Conservation (phyloP, 2,888 invertebrate species). For the Gasteruption jaculator region DNA sequence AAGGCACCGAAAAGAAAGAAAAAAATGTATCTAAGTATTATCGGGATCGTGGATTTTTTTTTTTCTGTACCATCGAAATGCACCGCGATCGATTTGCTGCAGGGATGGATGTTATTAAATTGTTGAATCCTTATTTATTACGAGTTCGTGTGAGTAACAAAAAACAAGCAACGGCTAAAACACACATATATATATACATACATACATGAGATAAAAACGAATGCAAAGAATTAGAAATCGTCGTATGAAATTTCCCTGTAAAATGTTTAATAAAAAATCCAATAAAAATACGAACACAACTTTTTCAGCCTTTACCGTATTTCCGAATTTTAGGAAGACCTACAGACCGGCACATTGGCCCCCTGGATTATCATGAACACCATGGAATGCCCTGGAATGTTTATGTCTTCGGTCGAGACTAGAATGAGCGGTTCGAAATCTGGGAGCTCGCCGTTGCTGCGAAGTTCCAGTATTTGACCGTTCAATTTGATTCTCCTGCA, state of each 20-base stretch:
- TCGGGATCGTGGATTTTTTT: too few relatives aligned
- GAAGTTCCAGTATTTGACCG: slow-evolving; percentile 55
- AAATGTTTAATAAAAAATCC: neutral
- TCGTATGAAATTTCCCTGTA: slow-evolving; percentile 6
- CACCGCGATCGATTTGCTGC: too few relatives aligned
- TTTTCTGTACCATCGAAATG: too few relatives aligned
- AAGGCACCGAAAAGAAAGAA: too few relatives aligned
- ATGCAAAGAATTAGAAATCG: slow-evolving; percentile 6
- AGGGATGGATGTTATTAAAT: too few relatives aligned
- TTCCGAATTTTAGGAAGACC: slow-evolving; percentile 14
- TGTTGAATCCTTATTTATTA: too few relatives aligned
- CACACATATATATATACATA: neutral
- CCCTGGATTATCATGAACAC: slow-evolving; percentile 63
- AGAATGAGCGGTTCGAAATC: slow-evolving; percentile 54
- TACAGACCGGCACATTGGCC: slow-evolving; percentile 43
- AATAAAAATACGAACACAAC: too few relatives aligned
- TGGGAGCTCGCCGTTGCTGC: slow-evolving; percentile 54
- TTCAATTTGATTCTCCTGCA: slow-evolving; percentile 55
- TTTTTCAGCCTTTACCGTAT: too few relatives aligned
- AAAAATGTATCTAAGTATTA: too few relatives aligned
- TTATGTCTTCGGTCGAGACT: slow-evolving; percentile 49
- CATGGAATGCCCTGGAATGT: slow-evolving; percentile 62
- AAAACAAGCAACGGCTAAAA: too few relatives aligned
- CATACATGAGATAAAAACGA: neutral
- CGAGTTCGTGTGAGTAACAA: too few relatives aligned